Evolutionary conservation across 2,113 vertebrate genomes (phyloP).

Genomic region (Aviceda subcristata): DNA sequence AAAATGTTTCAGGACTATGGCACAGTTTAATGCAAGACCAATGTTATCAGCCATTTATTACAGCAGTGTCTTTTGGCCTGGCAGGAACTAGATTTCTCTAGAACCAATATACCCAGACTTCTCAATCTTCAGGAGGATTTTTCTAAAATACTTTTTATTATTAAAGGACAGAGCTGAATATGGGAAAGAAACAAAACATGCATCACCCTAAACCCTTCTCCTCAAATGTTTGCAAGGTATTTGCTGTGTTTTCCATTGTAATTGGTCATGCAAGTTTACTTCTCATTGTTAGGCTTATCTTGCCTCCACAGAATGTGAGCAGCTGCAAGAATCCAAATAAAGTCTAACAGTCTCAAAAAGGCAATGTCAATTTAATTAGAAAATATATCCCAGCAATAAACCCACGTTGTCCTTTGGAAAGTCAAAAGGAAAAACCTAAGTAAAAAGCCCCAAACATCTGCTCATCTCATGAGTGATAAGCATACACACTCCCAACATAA

Average conservation of each 20-base stretch:
- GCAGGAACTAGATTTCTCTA: not conserved
- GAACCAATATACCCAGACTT: not conserved
- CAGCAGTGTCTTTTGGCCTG: not conserved
- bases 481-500: not conserved
- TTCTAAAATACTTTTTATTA: not conserved
- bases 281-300: not conserved
- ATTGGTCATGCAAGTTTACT: not conserved
- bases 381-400: slow-evolving; percentile 2
- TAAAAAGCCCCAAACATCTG: not conserved
- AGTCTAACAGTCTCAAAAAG: not conserved
- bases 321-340: not conserved
- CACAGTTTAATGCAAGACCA: not conserved
- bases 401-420: not conserved
- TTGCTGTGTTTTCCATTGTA: not conserved
- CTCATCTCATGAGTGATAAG: not conserved
- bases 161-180: not conserved
- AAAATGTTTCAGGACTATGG: not conserved
- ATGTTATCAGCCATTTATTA: not conserved
- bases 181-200: not conserved
- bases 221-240: not conserved
- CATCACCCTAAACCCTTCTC: not conserved
- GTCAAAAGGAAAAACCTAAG: not conserved
- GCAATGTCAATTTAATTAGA: not conserved
- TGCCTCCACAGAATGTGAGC: not conserved
- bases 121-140: not conserved